Conservation (phyloP, 2,113 vertebrate genomes). For the Benitochromis conjunctus region DNA sequence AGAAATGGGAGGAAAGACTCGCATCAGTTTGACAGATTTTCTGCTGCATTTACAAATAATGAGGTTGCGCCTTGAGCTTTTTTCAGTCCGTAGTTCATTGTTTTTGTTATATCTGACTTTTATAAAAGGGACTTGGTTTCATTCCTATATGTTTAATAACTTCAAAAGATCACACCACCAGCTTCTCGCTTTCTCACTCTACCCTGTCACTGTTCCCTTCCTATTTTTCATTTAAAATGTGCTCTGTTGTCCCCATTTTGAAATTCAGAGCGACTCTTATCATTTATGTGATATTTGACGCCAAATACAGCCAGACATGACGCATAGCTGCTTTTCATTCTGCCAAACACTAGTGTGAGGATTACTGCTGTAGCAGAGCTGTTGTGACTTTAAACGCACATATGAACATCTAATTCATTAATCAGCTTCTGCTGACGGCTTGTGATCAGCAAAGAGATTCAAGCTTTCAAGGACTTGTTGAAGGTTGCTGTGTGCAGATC, state of each 20-base stretch:
- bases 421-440: slow-evolving; percentile 40
- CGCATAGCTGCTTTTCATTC: not conserved
- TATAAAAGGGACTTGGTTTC: not conserved
- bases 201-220: not conserved
- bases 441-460: slow-evolving; percentile 33
- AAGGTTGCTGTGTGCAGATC: slow-evolving; percentile 60
- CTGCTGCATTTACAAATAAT: slow-evolving; percentile 27
- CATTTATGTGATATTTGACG: not conserved
- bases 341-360: not conserved
- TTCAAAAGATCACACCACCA: not conserved
- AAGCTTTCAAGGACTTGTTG: slow-evolving; percentile 62
- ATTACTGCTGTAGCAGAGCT: not conserved
- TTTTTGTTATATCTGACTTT: not conserved
- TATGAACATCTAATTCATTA: slow-evolving; percentile 51
- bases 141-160: slow-evolving; percentile 3
- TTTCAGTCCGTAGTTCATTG: not conserved
- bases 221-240: not conserved
- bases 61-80: not conserved
- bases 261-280: not conserved
- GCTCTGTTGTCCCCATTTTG: not conserved
- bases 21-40: slow-evolving; percentile 16
- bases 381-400: slow-evolving; percentile 29
- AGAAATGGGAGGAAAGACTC: slow-evolving; percentile 22
- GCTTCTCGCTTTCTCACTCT: not conserved
- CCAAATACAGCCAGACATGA: not conserved